Base-by-base conservation (phyloP, 2,113 vertebrate genomes). In the Atlantisia rogersi region DNA sequence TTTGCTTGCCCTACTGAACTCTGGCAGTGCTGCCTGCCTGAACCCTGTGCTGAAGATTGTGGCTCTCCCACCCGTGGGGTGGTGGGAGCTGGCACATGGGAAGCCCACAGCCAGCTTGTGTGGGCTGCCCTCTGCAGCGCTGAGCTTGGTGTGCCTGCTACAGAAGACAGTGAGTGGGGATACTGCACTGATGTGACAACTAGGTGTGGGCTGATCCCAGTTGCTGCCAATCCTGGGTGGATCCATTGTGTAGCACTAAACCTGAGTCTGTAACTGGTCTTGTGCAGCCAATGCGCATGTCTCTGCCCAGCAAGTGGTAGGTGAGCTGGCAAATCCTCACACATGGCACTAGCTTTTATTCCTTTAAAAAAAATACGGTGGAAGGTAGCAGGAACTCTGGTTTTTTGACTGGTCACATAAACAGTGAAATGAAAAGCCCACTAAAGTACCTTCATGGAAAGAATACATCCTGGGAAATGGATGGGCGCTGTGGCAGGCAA, bases 151-250 rank as follows among this genome's bases (percentile, higher is more conserved):
- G 40, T 13, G 40, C 40, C 40, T 40, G 40, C 11, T 40, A 40
- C 11, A 5, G 12, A 40, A 40, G 40, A 40, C 11, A 12, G 40
- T 3, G 2, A 4, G 25, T 1, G 1, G 5, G 21, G 4, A 3
- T 19, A 1, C 4, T 0, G 0, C 1, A 0, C 8, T 2, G 31
- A 15, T 39, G 3, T 40, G 35, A 4, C 0, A 46, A 0, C 12
- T 6, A 4, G 14, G 5, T 25, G 42, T 19, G 58, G 3, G 5
- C 21, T 2, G 71, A 4, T 0, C 15, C 55, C 6, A 0, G 9
- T 50, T 70, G 25, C 4, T 5, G 3, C 4, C n/a, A 6, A 22
- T 32, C 16, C 5, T 5, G 4, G 14, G 9, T 24, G n/a, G 31
- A 18, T 22, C 48, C 48, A 0, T 16, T 75, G 18, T 24, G 10